Conservation (phyloP, 2,888 invertebrate species). For the Pristionchus entomophagus region DNA sequence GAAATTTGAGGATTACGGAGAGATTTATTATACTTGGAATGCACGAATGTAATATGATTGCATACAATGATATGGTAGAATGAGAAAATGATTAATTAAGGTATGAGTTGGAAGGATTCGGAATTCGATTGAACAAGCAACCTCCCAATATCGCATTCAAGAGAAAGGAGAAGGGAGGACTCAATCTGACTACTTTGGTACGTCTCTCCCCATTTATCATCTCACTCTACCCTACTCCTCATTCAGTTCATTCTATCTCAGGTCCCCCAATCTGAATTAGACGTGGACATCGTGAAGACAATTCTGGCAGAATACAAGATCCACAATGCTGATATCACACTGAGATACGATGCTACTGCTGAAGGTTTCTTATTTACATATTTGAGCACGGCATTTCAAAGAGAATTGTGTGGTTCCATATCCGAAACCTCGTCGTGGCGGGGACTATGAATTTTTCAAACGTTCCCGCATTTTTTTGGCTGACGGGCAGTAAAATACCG, state of each 20-base stretch:
- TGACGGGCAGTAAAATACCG: too few species aligned
- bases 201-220: conserved; percentile 60
- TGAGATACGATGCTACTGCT: conserved; percentile 91
- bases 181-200: conserved; percentile 93
- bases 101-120: conserved; percentile 98
- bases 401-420: too few species aligned
- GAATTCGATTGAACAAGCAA: conserved; percentile 91
- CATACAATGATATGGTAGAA: background rate
- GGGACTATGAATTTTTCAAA: too few species aligned
- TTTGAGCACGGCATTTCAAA: too few species aligned
- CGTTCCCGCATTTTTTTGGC: too few species aligned
- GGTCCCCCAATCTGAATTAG: conserved; percentile 92
- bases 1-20: background rate
- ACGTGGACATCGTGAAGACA: conserved; percentile 92
- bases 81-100: background rate
- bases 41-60: background rate
- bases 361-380: too few species aligned
- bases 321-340: conserved; percentile 96
- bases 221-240: background rate
- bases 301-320: conserved; percentile 98
- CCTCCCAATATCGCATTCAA: conserved; percentile 97
- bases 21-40: background rate
- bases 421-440: too few species aligned
- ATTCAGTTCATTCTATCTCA: conserved; percentile 71
- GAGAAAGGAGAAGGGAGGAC: conserved; percentile 98